phyloP scores from a whole-genome alignment of 2,113 vertebrate genomes.

The Xenotilapia flavipinnis region DNA sequence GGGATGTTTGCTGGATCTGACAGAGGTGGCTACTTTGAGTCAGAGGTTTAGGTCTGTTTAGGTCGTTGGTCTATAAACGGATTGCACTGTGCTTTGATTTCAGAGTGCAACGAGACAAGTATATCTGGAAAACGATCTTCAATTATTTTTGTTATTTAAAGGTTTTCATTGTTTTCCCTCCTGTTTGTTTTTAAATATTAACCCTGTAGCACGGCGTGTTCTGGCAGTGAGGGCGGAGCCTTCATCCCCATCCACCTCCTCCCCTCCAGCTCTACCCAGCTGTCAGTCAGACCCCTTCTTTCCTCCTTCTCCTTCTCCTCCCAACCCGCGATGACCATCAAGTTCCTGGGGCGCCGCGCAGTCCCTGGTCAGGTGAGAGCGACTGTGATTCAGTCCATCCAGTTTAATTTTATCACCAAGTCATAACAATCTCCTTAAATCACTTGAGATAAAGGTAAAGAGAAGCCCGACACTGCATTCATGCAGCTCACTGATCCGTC shows the following conservation, averaged over 20 bases:
- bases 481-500: too few relatives aligned
- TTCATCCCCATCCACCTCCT: slow-evolving; percentile 43
- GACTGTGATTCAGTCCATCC: neutral
- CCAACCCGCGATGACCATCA: slow-evolving; percentile 45
- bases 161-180: neutral
- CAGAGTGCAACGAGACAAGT: neutral
- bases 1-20: neutral
- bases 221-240: neutral
- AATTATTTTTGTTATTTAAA: neutral
- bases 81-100: neutral
- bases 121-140: neutral
- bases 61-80: neutral
- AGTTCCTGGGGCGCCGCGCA: neutral
- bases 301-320: neutral
- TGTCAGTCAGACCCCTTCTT: slow-evolving; percentile 38
- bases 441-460: too few relatives aligned
- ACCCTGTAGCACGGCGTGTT: neutral
- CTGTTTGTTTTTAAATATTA: neutral
- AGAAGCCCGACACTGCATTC: too few relatives aligned
- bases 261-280: neutral
- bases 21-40: neutral
- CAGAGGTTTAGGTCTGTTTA: neutral
- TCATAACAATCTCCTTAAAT: too few relatives aligned
- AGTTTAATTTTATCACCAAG: too few relatives aligned
- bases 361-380: neutral